Evolutionary conservation across 2,888 invertebrate genomes (phyloP).

Genomic region (Cheilosia variabilis): DNA sequence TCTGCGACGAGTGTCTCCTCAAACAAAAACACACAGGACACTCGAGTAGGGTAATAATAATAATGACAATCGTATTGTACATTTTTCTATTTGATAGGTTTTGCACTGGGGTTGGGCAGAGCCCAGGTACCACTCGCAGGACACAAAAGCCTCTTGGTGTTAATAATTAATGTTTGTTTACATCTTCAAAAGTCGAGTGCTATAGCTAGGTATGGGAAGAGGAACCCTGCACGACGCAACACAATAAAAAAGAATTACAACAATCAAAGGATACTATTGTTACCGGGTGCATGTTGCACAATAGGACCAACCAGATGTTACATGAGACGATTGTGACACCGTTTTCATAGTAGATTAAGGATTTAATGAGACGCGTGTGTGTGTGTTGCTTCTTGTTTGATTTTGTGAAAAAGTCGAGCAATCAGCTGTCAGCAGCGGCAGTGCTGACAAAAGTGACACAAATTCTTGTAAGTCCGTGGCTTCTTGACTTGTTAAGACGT

Average conservation of each 20-base stretch:
- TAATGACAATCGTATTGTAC: slow-evolving; percentile 61
- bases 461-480: slow-evolving; percentile 4
- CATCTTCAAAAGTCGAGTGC: slow-evolving; percentile 49
- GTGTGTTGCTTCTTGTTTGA: too few relatives aligned
- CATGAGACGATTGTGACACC: slow-evolving; percentile 56
- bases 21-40: slow-evolving; percentile 23
- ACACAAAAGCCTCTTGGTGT: slow-evolving; percentile 32
- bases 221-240: slow-evolving; percentile 8
- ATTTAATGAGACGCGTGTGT: slow-evolving; percentile 34
- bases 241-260: slow-evolving; percentile 19
- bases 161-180: slow-evolving; percentile 69
- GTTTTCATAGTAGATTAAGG: slow-evolving; percentile 66
- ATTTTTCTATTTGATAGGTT: slow-evolving; percentile 50
- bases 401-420: slow-evolving; percentile 5
- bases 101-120: slow-evolving; percentile 1
- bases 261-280: slow-evolving; percentile 60
- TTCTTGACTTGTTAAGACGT: slow-evolving; percentile 7
- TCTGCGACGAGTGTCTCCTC: slow-evolving; percentile 9
- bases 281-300: slow-evolving; percentile 52
- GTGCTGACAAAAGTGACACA: slow-evolving; percentile 2
- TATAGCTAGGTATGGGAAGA: slow-evolving; percentile 20
- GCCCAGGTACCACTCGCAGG: not conserved
- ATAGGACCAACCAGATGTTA: slow-evolving; percentile 63
- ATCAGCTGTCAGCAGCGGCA: slow-evolving; percentile 23
- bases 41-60: slow-evolving; percentile 29